Base-by-base conservation (phyloP, 2,797 vertebrate genomes). In the Loriculus beryllinus region DNA sequence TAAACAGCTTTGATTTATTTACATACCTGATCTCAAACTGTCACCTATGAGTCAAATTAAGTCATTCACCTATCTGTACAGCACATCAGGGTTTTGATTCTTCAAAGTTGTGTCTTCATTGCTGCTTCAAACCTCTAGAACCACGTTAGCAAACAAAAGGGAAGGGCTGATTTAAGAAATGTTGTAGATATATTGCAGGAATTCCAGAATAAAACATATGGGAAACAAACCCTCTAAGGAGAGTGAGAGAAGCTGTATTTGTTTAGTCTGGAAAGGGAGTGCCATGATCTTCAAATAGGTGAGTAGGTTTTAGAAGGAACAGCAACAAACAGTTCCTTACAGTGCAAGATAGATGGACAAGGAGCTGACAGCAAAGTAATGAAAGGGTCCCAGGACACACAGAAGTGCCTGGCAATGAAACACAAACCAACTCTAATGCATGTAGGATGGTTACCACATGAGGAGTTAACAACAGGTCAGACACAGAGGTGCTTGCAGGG, bases 71-170 rank as follows among this genome's bases (percentile, higher is more conserved):
- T 63, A 39, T 81, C 68, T 43, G 39, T 12, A 62, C 18, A 85
- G 49, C 14, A 70, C 47, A n/a, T 19, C 57, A 79, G 47, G 35
- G 15, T 14, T 51, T 64, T 28, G 57, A 47, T 23, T 75, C 82
- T 77, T 45, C 1, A 0, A 14, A 45, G 29, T 1, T 60, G 52
- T 4, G 1, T 39, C 70, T 76, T 78, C 0, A 0, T 67, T 79
- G 81, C 37, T 33, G 47, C 63, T 92, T 92, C 65, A 91, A 82
- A 84, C 40, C 45, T 87, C 33, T 25, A 77, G 22, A 91, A 43
- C 37, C 2, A 1, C 21, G 52, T 63, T 18, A 54, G 26, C n/a
- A 89, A 82, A 68, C 52, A 83, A 80, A 82, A 78, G 21, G 37
- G 56, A 80, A 88, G 87, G 52, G 42, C 8, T 60, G 22, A 35